Evolutionary conservation across 2,113 vertebrate genomes (phyloP).

Genomic region (Erinaceus europaeus): DNA sequence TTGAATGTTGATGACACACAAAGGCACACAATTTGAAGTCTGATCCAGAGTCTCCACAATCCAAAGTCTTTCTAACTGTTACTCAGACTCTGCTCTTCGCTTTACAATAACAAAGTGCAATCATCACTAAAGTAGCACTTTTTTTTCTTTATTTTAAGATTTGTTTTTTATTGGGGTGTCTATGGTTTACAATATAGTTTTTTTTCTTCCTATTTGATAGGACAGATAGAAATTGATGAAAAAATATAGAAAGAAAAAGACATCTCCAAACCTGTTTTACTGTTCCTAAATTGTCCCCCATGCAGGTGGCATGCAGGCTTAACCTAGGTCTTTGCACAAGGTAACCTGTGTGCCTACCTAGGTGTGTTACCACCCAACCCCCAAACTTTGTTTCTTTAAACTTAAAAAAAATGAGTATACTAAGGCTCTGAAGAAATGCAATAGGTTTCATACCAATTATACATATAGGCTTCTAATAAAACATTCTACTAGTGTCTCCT

Average conservation of each 20-base stretch:
- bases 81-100: background rate
- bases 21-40: constrained; percentile 27
- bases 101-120: background rate
- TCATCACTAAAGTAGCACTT: background rate
- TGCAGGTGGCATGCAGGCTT: no score
- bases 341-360: no score
- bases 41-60: constrained; percentile 38
- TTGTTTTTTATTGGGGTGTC: no score
- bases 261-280: no score
- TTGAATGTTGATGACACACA: constrained; percentile 62
- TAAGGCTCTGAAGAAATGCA: constrained; percentile 36
- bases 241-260: no score
- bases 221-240: no score
- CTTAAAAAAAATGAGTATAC: background rate
- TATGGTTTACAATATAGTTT: no score
- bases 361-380: no score
- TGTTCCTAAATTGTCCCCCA: no score
- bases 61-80: constrained; percentile 33
- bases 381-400: background rate
- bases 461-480: constrained; percentile 3
- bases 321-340: no score
- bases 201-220: no score
- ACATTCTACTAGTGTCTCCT: background rate
- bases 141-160: no score
- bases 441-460: background rate